Evolutionary conservation across 2,113 vertebrate genomes (phyloP).

Genomic region (Hemichromis elongatus): DNA sequence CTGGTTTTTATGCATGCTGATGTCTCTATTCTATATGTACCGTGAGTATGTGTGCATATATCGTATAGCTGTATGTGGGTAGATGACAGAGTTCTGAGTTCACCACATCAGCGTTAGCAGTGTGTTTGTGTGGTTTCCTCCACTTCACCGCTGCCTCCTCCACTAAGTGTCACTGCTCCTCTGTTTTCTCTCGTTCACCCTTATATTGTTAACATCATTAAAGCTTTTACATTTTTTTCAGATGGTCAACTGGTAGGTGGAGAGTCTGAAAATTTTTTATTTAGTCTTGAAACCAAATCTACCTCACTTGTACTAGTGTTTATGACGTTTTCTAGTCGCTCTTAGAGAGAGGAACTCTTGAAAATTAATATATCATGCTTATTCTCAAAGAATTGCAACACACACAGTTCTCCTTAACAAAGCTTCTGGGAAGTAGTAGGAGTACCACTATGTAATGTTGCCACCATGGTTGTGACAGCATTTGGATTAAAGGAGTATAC

Average conservation of each 20-base stretch:
- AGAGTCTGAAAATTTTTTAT: neutral
- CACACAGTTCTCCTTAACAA: neutral
- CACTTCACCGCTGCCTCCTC: constrained; percentile 29
- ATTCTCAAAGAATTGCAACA: neutral
- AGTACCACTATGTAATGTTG: neutral
- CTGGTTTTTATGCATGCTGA: neutral
- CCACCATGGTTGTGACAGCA: neutral
- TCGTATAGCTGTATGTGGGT: neutral
- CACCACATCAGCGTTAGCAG: constrained; percentile 45
- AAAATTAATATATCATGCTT: neutral
- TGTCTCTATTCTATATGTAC: neutral
- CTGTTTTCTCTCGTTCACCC: neutral
- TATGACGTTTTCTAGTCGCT: neutral
- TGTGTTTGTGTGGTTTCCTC: constrained; percentile 48
- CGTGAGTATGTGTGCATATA: neutral
- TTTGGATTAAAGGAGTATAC: neutral
- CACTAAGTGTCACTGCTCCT: neutral
- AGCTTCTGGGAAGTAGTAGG: neutral
- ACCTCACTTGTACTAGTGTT: neutral
- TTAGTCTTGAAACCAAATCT: neutral
- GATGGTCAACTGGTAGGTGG: neutral
- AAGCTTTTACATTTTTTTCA: neutral
- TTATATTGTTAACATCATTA: neutral
- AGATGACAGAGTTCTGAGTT: constrained; percentile 26
- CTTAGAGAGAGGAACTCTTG: neutral